Evolutionary conservation across 2,888 invertebrate species (phyloP), one percentile per base, ranked within the genome.

Genomic region (Mechanitis messenoides): DNA sequence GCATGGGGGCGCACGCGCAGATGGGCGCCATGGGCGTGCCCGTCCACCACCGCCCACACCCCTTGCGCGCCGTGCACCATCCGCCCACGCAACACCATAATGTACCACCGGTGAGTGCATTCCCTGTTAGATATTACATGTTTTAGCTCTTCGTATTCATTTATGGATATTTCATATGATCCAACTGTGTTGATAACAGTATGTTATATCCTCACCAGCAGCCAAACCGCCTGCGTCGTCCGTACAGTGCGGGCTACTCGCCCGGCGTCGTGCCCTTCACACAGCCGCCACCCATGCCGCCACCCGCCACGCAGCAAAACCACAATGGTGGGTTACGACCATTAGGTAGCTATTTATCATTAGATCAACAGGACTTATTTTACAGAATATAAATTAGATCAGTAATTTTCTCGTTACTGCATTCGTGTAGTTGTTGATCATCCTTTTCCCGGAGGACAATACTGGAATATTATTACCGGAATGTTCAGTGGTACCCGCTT

Each of bases 21-120:
- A 73, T 84, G 76, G 82, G 82, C 66, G 80, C 80, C 68, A 70
- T 84, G 77, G 80, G 79, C 68, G 74, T 50, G 50, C 50, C 28
- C 50, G 50, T 31, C 65, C 85, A 82, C 71, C 83, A 81, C 70
- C 82, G 83, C 54, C 87, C 87, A 62, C 87, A 85, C 68, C 76
- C 85, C 63, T 84, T 87, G 74, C 78, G 86, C 63, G 77, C 88
- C 66, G 85, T 87, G 85, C 88, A 87, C 72, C 85, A 83, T 73
- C 83, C 83, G 71, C 82, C 80, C 63, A 69, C 78, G 67, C 87
- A 86, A 61, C 85, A 85, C 72, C 87, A 85, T 73, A 76, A 77
- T 62, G 77, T 84, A 70, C 82, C 84, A 70, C 84, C 80, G 75
- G 85, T 87, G 58, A 80, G 73, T 70, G 42, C 42, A 5, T 9